Evolutionary conservation across 2,888 invertebrate species (phyloP).

Genomic region (Trypoxylon attenuatum): DNA sequence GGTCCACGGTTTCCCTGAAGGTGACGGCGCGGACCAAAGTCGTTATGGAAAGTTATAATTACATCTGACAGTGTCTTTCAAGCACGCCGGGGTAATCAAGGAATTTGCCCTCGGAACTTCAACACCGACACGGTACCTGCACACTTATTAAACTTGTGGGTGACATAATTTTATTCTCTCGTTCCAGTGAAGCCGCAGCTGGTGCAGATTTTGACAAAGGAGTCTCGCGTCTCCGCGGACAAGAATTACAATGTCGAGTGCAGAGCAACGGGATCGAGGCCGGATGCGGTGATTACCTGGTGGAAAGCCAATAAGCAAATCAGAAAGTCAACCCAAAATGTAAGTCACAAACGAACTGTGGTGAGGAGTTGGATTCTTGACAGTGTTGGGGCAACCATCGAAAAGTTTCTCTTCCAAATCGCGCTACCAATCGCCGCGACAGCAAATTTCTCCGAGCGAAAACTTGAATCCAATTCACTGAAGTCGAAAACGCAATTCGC

Average conservation of each 20-base stretch:
- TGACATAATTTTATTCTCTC: conserved; percentile 24
- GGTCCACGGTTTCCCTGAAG: background rate
- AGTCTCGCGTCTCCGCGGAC: conserved; percentile 88
- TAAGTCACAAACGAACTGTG: too few species aligned
- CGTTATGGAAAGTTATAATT: background rate
- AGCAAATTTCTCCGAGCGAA: background rate
- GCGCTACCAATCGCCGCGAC: too few species aligned
- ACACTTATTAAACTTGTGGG: conserved; percentile 13
- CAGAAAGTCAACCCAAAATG: conserved; percentile 87
- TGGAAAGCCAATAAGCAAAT: conserved; percentile 90
- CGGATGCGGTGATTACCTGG: conserved; percentile 91
- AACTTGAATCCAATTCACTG: background rate
- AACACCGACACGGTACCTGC: background rate
- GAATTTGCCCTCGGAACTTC: background rate
- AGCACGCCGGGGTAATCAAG: background rate
- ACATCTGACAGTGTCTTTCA: background rate
- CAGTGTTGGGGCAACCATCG: too few species aligned
- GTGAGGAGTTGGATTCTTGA: too few species aligned
- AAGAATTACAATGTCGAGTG: conserved; percentile 92
- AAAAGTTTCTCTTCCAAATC: too few species aligned
- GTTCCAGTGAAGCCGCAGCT: conserved; percentile 89
- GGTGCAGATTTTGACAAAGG: conserved; percentile 89
- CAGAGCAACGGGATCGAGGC: conserved; percentile 89
- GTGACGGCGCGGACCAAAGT: background rate
- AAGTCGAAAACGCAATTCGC: conserved; percentile 17